phyloP scores from a whole-genome alignment of 1,140 invertebrate genomes.

The Diploscapter pachys region DNA sequence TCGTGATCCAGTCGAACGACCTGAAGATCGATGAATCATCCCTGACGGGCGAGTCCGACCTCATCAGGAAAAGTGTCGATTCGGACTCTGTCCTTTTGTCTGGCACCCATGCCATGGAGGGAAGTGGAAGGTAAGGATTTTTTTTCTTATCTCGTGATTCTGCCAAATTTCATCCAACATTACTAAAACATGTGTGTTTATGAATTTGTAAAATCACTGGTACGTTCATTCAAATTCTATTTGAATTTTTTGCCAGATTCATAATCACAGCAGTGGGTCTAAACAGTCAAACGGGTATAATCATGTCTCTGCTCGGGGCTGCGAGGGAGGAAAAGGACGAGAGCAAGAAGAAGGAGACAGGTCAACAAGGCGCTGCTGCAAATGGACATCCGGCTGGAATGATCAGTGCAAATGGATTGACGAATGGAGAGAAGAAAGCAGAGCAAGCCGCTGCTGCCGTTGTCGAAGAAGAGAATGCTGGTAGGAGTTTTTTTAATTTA shows the following conservation, averaged over 20 bases:
- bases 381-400: constrained; percentile 16
- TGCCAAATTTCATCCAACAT: too few relatives aligned
- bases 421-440: constrained; percentile 20
- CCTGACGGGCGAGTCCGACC: constrained; percentile 58
- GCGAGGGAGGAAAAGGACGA: constrained; percentile 34
- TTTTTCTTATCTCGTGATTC: too few relatives aligned
- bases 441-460: constrained; percentile 1
- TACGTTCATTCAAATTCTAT: too few relatives aligned
- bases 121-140: constrained; percentile 41
- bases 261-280: constrained; percentile 58
- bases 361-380: constrained; percentile 9
- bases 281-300: constrained; percentile 60
- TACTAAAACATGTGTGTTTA: too few relatives aligned
- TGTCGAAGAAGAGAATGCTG: constrained; percentile 17
- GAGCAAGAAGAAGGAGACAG: constrained; percentile 18
- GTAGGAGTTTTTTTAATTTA: too few relatives aligned
- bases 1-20: constrained; percentile 58
- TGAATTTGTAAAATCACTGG: too few relatives aligned
- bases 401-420: constrained; percentile 4
- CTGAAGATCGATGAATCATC: constrained; percentile 60
- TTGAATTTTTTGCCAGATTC: constrained; percentile 39
- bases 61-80: constrained; percentile 54
- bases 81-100: constrained; percentile 55
- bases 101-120: constrained; percentile 60
- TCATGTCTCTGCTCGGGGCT: constrained; percentile 61